Conservation (phyloP, 2,888 invertebrate species). For the Corbicula japonica region DNA sequence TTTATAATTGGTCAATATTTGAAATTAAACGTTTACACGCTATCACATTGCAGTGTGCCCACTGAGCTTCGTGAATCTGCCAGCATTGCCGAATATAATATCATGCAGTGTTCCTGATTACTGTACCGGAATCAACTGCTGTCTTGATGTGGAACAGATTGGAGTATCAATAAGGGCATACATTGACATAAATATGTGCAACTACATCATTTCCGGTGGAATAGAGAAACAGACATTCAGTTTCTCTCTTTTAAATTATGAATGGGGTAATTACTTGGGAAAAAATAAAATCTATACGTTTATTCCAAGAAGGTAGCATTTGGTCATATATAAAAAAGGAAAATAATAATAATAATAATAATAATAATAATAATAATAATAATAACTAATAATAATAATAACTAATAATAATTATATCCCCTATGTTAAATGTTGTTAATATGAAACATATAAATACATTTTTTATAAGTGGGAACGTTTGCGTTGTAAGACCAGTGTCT, state of each 20-base stretch:
- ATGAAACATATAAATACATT: no score
- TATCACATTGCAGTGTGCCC: constrained; percentile 60
- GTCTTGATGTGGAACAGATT: constrained; percentile 59
- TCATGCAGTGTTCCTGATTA: constrained; percentile 58
- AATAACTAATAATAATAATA: no score
- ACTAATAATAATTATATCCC: no score
- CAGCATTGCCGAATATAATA: constrained; percentile 53
- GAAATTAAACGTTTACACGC: not conserved
- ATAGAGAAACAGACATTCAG: constrained; percentile 69
- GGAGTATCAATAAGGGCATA: constrained; percentile 65
- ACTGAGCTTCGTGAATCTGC: constrained; percentile 52
- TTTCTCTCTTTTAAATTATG: constrained; percentile 67
- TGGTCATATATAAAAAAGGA: no score
- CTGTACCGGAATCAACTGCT: constrained; percentile 69
- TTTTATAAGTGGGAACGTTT: no score
- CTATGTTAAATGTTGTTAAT: no score
- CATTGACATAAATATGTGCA: constrained; percentile 73
- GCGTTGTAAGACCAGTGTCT: no score
- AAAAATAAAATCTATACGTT: no score
- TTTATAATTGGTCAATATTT: no score
- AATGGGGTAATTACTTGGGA: constrained; percentile 70
- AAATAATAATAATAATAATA: no score
- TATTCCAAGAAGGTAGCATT: no score
- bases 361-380: no score
- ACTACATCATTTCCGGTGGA: constrained; percentile 68